These are phyloP conservation scores for Chiroxiphia lanceolata DNA, from an alignment of 2,797 vertebrate species.

Conservation along the genomic window DNA sequence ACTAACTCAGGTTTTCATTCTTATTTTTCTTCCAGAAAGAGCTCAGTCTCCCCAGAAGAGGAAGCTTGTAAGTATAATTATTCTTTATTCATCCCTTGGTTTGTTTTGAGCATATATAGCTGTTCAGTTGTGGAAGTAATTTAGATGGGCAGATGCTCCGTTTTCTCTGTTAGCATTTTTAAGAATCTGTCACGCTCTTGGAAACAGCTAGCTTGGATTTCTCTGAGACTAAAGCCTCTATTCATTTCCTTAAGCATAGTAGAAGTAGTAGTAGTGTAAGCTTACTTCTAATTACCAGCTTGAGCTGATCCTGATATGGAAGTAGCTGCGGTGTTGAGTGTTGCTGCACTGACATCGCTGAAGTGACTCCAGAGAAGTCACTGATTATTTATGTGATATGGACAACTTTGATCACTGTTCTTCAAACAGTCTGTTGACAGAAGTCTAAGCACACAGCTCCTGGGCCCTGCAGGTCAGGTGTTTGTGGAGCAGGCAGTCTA, in stretches of 20 bases:
- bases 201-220: neutral
- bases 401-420: neutral
- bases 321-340: neutral
- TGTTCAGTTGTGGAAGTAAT: neutral
- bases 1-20: constrained; percentile 19
- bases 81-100: neutral
- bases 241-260: constrained; percentile 4
- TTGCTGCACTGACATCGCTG: neutral
- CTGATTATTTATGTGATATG: constrained; percentile 17
- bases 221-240: neutral
- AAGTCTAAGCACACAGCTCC: neutral
- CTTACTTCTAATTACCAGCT: constrained; percentile 33
- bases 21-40: constrained; percentile 76
- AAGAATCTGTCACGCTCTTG: neutral
- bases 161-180: neutral
- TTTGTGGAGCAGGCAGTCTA: neutral
- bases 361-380: neutral
- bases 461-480: neutral
- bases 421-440: neutral
- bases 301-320: neutral
- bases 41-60: constrained; percentile 83
- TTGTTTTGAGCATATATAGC: constrained; percentile 4
- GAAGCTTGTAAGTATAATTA: constrained; percentile 81
- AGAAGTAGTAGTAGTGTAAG: constrained; percentile 2
- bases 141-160: neutral